Conservation (phyloP, 1,140 invertebrate species). For the Caenorhabditis brenneri region DNA sequence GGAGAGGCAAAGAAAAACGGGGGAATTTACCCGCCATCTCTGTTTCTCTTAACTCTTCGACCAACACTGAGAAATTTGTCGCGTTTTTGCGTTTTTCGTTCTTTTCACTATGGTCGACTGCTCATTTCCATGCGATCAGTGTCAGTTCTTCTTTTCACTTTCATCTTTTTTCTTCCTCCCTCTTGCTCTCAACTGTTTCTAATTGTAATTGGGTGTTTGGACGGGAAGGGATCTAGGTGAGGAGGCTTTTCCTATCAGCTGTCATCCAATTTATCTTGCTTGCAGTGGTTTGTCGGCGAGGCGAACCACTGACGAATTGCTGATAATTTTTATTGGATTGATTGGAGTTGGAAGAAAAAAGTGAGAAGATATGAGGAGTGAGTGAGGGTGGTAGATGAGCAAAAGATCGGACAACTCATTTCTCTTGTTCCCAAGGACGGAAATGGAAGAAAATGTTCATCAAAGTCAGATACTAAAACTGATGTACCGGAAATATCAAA, state of each 20-base stretch:
- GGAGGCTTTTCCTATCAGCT: not conserved
- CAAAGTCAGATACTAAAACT: too few relatives aligned
- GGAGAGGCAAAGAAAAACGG: not conserved
- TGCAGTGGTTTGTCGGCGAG: conserved; percentile 10
- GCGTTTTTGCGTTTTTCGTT: conserved; percentile 33
- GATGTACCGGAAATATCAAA: too few relatives aligned
- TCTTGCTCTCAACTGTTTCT: conserved; percentile 20
- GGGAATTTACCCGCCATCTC: not conserved
- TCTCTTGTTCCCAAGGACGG: too few relatives aligned
- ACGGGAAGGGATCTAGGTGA: not conserved
- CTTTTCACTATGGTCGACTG: conserved; percentile 16
- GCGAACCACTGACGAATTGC: not conserved
- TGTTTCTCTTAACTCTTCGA: conserved; percentile 25
- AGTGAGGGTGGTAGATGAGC: not conserved
- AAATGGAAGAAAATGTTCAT: too few relatives aligned
- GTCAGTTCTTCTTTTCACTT: conserved; percentile 1
- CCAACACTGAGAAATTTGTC: conserved; percentile 35
- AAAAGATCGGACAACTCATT: not conserved
- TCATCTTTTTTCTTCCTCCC: not conserved
- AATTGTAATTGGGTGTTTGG: conserved; percentile 41
- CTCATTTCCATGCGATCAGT: conserved; percentile 42
- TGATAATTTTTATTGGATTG: conserved; percentile 24
- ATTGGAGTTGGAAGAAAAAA: not conserved
- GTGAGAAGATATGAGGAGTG: not conserved
- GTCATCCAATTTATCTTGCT: not conserved